phyloP scores from a whole-genome alignment of 2,888 invertebrate genomes.

The Orthonevra nobilis region DNA sequence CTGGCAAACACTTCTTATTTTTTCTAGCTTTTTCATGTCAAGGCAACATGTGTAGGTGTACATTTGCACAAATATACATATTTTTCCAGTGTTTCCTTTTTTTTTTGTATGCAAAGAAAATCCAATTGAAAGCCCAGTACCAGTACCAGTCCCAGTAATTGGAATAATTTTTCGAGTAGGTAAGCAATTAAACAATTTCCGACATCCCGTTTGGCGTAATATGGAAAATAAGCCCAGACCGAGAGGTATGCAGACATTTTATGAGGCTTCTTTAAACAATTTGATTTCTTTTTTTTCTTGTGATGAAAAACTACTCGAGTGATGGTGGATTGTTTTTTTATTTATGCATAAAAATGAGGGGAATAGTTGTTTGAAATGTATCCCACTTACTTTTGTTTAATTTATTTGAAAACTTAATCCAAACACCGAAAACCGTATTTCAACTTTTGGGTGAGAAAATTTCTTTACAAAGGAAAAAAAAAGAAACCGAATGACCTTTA shows the following conservation, averaged over 20 bases:
- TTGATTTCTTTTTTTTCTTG: not conserved
- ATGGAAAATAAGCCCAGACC: conserved; percentile 25
- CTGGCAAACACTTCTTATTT: conserved; percentile 3
- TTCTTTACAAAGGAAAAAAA: conserved; percentile 68
- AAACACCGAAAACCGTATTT: conserved; percentile 60
- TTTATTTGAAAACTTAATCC: conserved; percentile 40
- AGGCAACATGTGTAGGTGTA: conserved; percentile 62
- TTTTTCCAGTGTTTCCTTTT: conserved; percentile 6
- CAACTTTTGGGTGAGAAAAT: conserved; percentile 51
- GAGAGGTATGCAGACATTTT: conserved; percentile 56
- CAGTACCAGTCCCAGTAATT: too few relatives aligned
- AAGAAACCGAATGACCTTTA: conserved; percentile 67
- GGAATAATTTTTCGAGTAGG: not conserved
- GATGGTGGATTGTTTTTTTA: conserved; percentile 2
- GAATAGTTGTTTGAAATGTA: not conserved
- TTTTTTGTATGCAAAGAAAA: conserved; percentile 15
- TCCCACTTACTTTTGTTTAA: conserved; percentile 56
- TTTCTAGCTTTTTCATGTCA: conserved; percentile 38
- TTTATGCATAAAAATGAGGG: conserved; percentile 5
- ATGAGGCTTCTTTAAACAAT: conserved; percentile 32
- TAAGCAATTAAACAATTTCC: conserved; percentile 57
- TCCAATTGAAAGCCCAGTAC: conserved; percentile 21
- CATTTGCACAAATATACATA: conserved; percentile 25
- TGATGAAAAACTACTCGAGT: conserved; percentile 18
- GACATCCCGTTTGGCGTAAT: conserved; percentile 35